Percentiles rank a stretch among this genome's conserved stretches.
Evolutionary conservation across 2,113 vertebrate genomes (phyloP).

Genomic region (Python bivittatus): DNA sequence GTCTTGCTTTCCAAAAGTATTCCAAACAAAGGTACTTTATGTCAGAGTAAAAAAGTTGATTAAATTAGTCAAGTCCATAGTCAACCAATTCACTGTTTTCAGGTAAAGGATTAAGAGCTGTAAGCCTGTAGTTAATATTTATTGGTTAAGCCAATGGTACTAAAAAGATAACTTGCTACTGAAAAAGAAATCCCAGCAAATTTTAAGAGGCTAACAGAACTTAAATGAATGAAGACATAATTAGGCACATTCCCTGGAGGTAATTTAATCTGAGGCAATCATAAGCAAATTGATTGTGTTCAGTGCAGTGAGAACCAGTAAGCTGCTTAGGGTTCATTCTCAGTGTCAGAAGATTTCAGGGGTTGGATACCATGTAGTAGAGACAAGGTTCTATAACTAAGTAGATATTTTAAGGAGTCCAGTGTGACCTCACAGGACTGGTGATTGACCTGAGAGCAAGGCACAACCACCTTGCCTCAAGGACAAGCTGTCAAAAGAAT

Average conservation of each 20-base stretch:
- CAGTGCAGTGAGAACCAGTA: background rate
- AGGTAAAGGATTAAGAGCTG: background rate
- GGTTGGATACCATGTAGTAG: background rate
- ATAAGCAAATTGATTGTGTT: constrained; percentile 11
- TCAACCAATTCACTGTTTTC: background rate
- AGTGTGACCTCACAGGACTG: background rate
- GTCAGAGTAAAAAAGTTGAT: background rate
- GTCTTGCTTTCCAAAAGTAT: background rate
- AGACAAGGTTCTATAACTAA: background rate
- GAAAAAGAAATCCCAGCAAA: background rate
- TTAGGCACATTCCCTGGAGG: background rate
- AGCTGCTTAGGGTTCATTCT: background rate
- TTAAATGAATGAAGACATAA: constrained; percentile 14
- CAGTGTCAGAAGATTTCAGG: background rate
- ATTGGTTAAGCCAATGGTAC: background rate
- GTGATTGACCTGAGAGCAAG: background rate
- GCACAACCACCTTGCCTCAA: background rate
- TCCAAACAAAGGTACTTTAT: background rate
- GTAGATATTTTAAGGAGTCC: background rate
- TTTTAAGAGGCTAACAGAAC: constrained; percentile 19
- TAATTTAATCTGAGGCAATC: constrained; percentile 27
- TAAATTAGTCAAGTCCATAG: background rate
- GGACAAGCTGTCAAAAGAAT: background rate
- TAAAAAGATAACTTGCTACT: constrained; percentile 5
- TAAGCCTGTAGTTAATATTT: constrained; percentile 12